Percentiles rank a stretch among this genome's conserved stretches.
Evolutionary conservation across 1,140 invertebrate species (phyloP).

Genomic region (Diuraphis noxia): DNA sequence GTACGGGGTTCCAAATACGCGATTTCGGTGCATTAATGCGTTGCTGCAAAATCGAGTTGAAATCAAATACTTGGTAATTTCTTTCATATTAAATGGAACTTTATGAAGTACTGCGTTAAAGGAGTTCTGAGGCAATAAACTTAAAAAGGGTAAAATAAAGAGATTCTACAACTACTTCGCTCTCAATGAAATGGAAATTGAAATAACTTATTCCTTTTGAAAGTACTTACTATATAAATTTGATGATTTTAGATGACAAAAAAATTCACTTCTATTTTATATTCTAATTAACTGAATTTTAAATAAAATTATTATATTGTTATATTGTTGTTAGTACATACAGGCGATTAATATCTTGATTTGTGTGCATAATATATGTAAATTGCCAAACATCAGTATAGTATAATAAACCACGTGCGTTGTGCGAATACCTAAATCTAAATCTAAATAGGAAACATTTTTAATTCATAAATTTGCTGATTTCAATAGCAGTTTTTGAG

Average conservation of each 20-base stretch:
- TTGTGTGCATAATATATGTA: neutral
- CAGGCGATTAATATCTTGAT: neutral
- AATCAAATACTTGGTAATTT: slow-evolving; percentile 27
- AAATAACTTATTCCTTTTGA: neutral
- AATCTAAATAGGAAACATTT: neutral
- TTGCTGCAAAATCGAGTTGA: neutral
- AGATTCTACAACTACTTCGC: neutral
- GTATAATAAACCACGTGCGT: neutral
- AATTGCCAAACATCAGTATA: neutral
- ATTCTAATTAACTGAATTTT: neutral
- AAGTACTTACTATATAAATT: neutral
- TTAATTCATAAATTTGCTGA: neutral
- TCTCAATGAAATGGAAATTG: neutral
- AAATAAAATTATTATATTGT: neutral
- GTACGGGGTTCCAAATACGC: neutral
- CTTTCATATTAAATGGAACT: neutral
- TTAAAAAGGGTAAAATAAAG: neutral
- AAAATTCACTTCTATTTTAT: neutral
- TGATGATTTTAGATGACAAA: neutral
- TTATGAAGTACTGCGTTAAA: neutral
- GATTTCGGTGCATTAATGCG: neutral
- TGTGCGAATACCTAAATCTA: neutral
- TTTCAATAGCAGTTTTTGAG: no score
- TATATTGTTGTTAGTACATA: neutral
- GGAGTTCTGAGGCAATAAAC: neutral